Conservation (phyloP, 35 echinoderm and acorn worm genomes). For the Diadema setosum region DNA sequence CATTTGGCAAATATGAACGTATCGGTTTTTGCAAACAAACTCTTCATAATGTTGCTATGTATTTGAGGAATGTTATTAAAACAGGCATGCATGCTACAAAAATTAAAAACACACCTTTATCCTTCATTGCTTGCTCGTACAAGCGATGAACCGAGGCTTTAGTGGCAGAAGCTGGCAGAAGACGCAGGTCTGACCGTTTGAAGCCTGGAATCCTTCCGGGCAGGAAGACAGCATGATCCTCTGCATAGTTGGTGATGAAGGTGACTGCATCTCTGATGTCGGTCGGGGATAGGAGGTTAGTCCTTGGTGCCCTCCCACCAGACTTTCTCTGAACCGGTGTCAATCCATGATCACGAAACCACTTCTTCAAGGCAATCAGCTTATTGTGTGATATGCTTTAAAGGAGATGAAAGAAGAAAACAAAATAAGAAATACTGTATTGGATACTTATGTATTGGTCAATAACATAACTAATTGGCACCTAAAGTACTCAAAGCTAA, state of each 20-base stretch:
- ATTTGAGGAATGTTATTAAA: no score
- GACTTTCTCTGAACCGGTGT: neutral
- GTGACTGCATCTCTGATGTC: neutral
- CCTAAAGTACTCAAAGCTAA: neutral
- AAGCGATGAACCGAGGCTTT: neutral
- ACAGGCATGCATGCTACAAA: no score
- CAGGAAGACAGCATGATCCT: conserved; percentile 13
- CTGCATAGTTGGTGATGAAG: conserved; percentile 42
- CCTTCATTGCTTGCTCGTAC: neutral
- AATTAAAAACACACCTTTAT: neutral
- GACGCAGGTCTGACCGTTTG: neutral
- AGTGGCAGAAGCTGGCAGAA: neutral
- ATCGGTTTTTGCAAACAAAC: no score
- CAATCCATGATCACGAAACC: conserved; percentile 2
- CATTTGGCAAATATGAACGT: no score
- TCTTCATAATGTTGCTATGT: no score
- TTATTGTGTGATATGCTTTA: conserved; percentile 27
- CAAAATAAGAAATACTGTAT: neutral
- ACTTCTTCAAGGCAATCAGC: neutral
- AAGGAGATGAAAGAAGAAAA: neutral
- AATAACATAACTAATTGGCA: neutral
- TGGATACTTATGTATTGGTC: neutral
- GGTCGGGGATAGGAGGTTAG: neutral
- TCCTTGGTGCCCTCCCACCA: neutral
- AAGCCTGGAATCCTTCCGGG: conserved; percentile 23